Conservation (phyloP, 2,797 vertebrate genomes). For the Alcedo quadribrachys region DNA sequence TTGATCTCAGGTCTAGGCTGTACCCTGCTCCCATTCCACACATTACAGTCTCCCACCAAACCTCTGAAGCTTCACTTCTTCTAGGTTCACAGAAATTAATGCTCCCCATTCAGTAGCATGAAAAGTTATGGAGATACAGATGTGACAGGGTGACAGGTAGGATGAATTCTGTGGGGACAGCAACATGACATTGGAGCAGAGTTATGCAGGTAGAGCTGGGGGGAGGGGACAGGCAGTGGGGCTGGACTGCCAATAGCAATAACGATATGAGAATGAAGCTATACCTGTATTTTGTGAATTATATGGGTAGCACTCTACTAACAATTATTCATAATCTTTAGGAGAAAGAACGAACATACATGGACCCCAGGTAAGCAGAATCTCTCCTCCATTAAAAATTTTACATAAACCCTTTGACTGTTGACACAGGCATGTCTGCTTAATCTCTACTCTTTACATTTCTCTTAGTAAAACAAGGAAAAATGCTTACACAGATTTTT, state of each 20-base stretch:
- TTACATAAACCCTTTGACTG: not conserved
- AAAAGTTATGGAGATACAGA: not conserved
- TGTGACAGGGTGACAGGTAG: not conserved
- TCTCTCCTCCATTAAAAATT: not conserved
- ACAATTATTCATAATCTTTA: constrained; percentile 38
- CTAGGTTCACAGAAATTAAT: not conserved
- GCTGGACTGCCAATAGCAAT: not conserved
- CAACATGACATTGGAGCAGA: not conserved
- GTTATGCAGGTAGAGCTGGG: not conserved
- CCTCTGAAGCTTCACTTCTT: not conserved
- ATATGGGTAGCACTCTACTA: not conserved
- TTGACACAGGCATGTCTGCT: not conserved
- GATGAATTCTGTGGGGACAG: not conserved
- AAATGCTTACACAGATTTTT: not conserved
- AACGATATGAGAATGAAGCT: not conserved
- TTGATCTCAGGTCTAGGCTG: too few species aligned
- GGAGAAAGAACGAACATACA: constrained; percentile 36
- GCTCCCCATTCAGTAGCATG: not conserved
- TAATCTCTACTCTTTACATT: not conserved
- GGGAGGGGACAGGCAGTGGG: not conserved
- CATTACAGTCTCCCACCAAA: not conserved
- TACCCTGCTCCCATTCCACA: not conserved
- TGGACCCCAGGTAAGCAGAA: constrained; percentile 55
- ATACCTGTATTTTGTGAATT: not conserved
- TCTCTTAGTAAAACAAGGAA: not conserved